Evolutionary conservation across 2,888 invertebrate species (phyloP), one percentile per base, ranked within the genome.

Genomic region (Tetramorium bicarinatum): DNA sequence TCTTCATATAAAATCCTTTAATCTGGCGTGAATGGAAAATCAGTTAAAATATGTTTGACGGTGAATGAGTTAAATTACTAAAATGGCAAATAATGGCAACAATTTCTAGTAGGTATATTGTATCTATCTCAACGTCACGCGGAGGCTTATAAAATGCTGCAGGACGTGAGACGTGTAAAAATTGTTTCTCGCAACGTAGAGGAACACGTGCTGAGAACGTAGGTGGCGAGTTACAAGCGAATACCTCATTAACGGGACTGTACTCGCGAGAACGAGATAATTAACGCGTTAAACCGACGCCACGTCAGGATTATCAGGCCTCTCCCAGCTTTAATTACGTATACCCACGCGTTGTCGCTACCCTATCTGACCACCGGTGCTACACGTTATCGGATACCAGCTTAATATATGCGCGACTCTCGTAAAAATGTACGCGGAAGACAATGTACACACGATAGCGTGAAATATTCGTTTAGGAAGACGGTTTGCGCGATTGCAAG

Each of bases 181-280:
- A 79, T 71, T 21, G 21, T 59, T 47, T 21, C 29, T 44, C 29
- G 56, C 44, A 56, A 47, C 34, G 8, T 52, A 41, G 25, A 66
- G 38, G 49, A 38, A 25, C 66, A 66, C 86, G 86, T 81, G 87
- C 85, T 89, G 87, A 81, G 91, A 90, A 92, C 90, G 92, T 92
- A 92, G 92, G 92, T 92, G 91, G 92, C 88, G 85, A 88, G 88
- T 84, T 92, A 90, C 91, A 90, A 90, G 91, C 92, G 85, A 89
- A 87, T 89, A 87, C 74, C 85, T 92, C 88, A 92, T 91, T 91
- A 92, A 88, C 90, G 79, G 82, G 87, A 87, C 90, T 89, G 87
- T 85, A 89, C 87, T 71, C 79, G 87, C 84, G 84, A 87, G 90
- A 87, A 90, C 88, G 86, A 90, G 90, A 90, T 91, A 91, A 92